phyloP scores from a whole-genome alignment of 2,797 vertebrate genomes.

The Uromys caudimaculatus region DNA sequence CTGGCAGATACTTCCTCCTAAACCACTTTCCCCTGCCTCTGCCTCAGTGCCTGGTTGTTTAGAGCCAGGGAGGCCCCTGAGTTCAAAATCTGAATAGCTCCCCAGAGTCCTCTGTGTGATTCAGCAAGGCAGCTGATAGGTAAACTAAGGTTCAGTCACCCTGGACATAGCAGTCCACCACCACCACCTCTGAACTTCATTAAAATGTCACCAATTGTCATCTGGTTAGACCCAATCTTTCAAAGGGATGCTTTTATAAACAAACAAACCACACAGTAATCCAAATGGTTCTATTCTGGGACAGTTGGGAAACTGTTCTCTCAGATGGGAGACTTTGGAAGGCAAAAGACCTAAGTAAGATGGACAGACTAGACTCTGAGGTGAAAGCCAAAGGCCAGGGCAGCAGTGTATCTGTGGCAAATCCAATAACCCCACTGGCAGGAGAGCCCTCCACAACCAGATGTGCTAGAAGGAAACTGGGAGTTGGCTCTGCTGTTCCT shows the following conservation, averaged over 20 bases:
- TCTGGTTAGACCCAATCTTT: background rate
- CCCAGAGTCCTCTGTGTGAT: background rate
- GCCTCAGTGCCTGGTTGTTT: constrained; percentile 68
- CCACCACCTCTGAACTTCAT: background rate
- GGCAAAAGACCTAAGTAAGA: background rate
- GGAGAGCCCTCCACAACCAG: background rate
- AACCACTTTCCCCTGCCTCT: background rate
- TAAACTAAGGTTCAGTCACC: background rate
- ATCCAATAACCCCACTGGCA: background rate
- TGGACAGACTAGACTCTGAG: background rate
- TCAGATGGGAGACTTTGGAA: background rate
- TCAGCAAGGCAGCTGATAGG: constrained; percentile 8
- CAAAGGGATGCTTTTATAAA: constrained; percentile 20
- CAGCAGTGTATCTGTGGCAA: background rate
- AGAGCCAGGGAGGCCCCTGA: background rate
- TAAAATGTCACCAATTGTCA: background rate
- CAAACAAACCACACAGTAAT: background rate
- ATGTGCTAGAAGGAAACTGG: background rate
- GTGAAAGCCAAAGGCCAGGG: background rate
- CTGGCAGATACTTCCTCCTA: background rate
- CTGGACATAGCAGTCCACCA: background rate
- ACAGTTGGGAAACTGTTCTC: background rate
- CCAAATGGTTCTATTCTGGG: background rate
- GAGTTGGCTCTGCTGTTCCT: background rate
- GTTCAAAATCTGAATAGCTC: constrained; percentile 73